These are phyloP conservation scores for Mycetomoellerius zeteki DNA, from an alignment of 1,140 invertebrate species.

Conservation along the genomic window DNA sequence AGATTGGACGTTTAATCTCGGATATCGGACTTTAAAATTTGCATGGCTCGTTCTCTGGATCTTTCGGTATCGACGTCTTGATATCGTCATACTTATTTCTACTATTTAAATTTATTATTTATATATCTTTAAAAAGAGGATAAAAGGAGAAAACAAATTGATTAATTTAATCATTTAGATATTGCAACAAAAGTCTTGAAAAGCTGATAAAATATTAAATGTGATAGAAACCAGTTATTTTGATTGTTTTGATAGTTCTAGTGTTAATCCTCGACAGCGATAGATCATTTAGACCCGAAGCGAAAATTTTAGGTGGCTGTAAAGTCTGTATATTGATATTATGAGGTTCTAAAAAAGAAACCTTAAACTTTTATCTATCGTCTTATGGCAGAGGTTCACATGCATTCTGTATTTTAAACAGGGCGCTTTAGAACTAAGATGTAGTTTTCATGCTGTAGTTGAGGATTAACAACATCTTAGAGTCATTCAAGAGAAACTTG, in stretches of 20 bases:
- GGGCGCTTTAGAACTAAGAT: no score
- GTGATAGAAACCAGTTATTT: background rate
- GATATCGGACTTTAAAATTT: background rate
- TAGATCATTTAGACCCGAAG: no score
- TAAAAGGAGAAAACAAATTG: background rate
- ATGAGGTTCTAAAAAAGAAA: no score
- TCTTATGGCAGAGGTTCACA: no score
- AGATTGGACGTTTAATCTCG: background rate
- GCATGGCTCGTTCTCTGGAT: background rate
- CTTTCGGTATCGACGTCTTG: background rate
- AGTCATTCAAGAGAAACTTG: background rate
- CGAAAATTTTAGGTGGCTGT: no score
- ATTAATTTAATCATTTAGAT: slow-evolving; percentile 1
- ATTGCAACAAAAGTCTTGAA: background rate
- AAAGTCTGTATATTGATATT: no score
- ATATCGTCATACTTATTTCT: background rate
- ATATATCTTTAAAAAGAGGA: background rate
- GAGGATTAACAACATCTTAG: no score
- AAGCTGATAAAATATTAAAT: background rate
- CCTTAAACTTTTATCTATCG: no score
- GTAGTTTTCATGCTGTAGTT: no score
- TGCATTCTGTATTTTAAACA: no score
- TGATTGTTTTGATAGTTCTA: background rate
- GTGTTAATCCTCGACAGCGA: background rate
- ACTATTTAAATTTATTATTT: background rate